Percentiles rank a stretch among this genome's conserved stretches.
Evolutionary conservation across 2,797 vertebrate genomes (phyloP).

Genomic region (Sebastes dallii): DNA sequence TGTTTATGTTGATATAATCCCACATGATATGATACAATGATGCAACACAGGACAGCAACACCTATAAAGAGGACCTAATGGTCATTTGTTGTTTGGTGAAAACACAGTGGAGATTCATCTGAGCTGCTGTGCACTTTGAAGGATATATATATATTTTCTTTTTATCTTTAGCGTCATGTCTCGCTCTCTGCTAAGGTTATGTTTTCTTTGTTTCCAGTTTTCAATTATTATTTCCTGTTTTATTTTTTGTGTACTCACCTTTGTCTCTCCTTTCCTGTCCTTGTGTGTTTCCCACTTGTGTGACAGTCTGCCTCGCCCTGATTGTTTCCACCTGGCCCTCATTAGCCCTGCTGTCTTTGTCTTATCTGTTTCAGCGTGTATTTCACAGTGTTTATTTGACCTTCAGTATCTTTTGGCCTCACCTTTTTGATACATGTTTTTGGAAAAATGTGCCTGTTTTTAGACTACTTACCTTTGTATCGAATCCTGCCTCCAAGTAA

Average conservation of each 20-base stretch:
- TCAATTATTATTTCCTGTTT: background rate
- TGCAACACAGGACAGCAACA: background rate
- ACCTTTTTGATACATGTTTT: background rate
- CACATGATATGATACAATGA: background rate
- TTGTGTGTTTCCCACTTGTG: background rate
- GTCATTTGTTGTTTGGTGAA: background rate
- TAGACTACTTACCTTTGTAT: background rate
- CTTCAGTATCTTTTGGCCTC: background rate
- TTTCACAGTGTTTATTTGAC: background rate
- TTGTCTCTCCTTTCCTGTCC: background rate
- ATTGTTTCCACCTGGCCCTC: background rate
- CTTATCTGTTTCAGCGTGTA: background rate
- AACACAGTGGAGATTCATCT: background rate
- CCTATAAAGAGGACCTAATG: background rate
- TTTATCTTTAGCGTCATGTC: background rate
- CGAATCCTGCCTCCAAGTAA: background rate
- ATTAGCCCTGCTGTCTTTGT: background rate
- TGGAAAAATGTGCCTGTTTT: background rate
- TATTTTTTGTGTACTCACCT: background rate
- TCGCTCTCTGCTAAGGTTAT: background rate
- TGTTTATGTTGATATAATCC: conserved; percentile 1
- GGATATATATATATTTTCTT: too few relatives aligned
- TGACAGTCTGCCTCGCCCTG: background rate
- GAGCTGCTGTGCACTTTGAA: background rate
- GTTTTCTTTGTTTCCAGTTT: background rate